Conservation (phyloP, 2,797 vertebrate species). For the Valencia hispanica region DNA sequence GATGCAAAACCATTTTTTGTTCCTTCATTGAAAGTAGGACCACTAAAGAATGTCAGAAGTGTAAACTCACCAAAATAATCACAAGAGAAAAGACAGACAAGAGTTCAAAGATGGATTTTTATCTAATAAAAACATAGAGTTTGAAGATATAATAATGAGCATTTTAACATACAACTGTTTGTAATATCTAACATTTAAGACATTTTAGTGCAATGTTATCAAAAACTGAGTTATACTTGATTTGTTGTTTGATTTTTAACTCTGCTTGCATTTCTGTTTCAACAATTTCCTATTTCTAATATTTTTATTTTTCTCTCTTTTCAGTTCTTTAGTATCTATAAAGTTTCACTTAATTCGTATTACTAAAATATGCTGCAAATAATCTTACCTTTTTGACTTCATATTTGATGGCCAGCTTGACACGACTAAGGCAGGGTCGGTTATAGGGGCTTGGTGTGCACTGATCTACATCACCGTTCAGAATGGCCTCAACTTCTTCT, state of each 20-base stretch:
- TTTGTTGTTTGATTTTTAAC: neutral
- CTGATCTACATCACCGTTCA: constrained; percentile 93
- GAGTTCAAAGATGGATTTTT: neutral
- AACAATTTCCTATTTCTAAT: neutral
- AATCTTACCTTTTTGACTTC: constrained; percentile 94
- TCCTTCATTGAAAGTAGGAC: neutral
- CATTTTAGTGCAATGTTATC: neutral
- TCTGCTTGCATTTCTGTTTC: neutral
- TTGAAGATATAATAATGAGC: neutral
- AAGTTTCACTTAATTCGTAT: neutral
- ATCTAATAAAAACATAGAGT: neutral
- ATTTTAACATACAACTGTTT: neutral
- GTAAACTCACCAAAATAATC: neutral
- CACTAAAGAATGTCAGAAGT: neutral
- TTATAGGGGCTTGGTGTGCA: constrained; percentile 86
- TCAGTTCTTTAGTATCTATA: neutral
- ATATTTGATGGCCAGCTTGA: constrained; percentile 95
- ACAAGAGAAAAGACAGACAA: neutral
- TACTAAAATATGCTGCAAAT: neutral
- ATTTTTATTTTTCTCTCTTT: neutral
- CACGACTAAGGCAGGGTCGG: constrained; percentile 91
- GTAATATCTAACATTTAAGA: neutral
- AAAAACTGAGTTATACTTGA: neutral
- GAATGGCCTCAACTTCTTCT: constrained; percentile 94
- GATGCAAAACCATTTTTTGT: neutral